Base-by-base conservation (phyloP, 1,140 invertebrate genomes). In the Diabrotica undecimpunctata region DNA sequence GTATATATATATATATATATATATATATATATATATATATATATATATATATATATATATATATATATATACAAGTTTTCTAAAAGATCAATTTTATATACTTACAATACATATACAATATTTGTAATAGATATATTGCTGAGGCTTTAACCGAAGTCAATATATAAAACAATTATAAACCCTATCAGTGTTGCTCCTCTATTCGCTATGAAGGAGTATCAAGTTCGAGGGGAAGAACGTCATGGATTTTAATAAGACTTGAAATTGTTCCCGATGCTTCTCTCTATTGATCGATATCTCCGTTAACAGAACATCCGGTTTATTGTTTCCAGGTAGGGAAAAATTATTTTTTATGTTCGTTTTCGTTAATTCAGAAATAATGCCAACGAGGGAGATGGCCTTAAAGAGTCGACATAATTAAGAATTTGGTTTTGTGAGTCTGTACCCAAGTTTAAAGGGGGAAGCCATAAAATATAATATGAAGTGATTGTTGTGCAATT, bases 401-500 rank as follows among this genome's bases (percentile, higher is more conserved):
- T 46, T 46, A 46, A 46, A 8, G 41, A 6, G 8, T 46, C 41
- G 8, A 46, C 41, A n/a, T 46, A 46, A 5, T 46, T 46, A n/a
- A 46, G 41, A 46, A 46, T 46, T 46, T 46, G 41, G 41, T 46
- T 46, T 46, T n/a, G 41, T 10, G 41, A 25, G 41, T 46, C 41
- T 46, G 41, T 46, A 46, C 41, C 41, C 8, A 46, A 46, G 41
- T 46, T 46, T 46, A 8, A 46, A 46, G n/a, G 41, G 41, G n/a
- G n/a, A 46, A n/a, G 41, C 41, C n/a, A 46, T 46, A 46, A 46
- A 46, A 46, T 46, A 46, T 46, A 46, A 46, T 46, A 46, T 46
- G 41, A 46, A 46, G 8, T 46, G 41, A 46, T 46, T 46, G 41
- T 46, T 46, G 41, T 46, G 41, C 41, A 46, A 10, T 46, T 46